Percentiles rank a stretch among this genome's conserved stretches.
phyloP scores from a whole-genome alignment of 2,113 vertebrate genomes.

The Sciurus niger region DNA sequence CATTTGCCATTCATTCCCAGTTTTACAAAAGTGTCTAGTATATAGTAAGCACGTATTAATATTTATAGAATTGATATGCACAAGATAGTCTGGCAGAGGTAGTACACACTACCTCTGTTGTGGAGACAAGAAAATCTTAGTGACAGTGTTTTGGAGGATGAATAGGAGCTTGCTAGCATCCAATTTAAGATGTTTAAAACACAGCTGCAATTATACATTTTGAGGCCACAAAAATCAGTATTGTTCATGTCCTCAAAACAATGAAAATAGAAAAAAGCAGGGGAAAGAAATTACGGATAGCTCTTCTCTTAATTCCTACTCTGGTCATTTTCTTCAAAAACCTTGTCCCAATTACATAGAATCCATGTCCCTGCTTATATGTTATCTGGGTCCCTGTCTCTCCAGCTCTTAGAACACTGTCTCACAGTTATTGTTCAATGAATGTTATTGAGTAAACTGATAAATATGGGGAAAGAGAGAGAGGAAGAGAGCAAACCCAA shows the following conservation, averaged over 20 bases:
- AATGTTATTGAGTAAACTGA: background rate
- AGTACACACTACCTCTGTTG: background rate
- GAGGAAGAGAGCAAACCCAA: background rate
- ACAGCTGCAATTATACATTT: background rate
- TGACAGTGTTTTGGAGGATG: conserved; percentile 1
- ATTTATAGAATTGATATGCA: background rate
- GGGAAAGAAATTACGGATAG: background rate
- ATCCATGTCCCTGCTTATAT: background rate
- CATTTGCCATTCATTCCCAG: background rate
- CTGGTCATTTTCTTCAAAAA: background rate
- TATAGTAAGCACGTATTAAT: background rate
- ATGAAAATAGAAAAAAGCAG: background rate
- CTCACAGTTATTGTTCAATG: background rate
- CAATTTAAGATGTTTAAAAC: background rate
- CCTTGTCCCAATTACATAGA: background rate
- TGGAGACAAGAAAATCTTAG: background rate
- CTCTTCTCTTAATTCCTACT: background rate
- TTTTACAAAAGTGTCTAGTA: background rate
- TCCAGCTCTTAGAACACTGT: background rate
- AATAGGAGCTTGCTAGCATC: background rate
- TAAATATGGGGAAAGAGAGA: background rate
- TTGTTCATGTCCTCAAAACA: background rate
- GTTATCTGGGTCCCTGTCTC: background rate
- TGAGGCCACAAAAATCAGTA: background rate
- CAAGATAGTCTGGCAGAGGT: background rate